Conservation (phyloP, 2,888 invertebrate genomes). For the Mythimna loreyi region DNA sequence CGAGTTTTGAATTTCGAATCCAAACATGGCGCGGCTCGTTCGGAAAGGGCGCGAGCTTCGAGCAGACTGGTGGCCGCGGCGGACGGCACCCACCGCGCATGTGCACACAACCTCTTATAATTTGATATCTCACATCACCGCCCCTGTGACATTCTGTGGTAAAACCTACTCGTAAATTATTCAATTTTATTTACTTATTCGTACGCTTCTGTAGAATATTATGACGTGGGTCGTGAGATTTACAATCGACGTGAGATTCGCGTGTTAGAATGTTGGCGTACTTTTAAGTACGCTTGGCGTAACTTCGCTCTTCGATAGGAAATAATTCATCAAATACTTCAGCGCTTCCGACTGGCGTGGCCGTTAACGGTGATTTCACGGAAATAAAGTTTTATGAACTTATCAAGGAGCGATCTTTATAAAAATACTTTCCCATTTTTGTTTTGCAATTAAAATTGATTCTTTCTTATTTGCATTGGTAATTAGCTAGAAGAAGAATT, state of each 20-base stretch:
- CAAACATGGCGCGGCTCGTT: constrained; percentile 79
- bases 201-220: constrained; percentile 75
- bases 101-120: constrained; percentile 86
- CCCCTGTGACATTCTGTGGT: constrained; percentile 87
- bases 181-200: constrained; percentile 87
- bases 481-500: neutral
- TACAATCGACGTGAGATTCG: constrained; percentile 56
- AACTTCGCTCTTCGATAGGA: constrained; percentile 35
- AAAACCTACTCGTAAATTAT: constrained; percentile 87
- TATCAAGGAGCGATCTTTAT: neutral
- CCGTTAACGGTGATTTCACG: constrained; percentile 30
- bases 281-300: constrained; percentile 37
- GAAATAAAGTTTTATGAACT: constrained; percentile 41
- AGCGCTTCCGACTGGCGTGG: constrained; percentile 18
- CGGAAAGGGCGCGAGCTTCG: constrained; percentile 77
- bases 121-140: constrained; percentile 89
- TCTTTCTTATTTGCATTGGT: neutral
- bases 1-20: constrained; percentile 76
- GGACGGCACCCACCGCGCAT: constrained; percentile 77
- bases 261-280: constrained; percentile 31
- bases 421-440: neutral
- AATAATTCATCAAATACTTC: constrained; percentile 48
- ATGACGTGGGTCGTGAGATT: constrained; percentile 72
- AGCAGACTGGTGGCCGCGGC: constrained; percentile 83
- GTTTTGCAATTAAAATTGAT: neutral